Conservation (phyloP, 1,140 invertebrate species). For the Artemia franciscana region DNA sequence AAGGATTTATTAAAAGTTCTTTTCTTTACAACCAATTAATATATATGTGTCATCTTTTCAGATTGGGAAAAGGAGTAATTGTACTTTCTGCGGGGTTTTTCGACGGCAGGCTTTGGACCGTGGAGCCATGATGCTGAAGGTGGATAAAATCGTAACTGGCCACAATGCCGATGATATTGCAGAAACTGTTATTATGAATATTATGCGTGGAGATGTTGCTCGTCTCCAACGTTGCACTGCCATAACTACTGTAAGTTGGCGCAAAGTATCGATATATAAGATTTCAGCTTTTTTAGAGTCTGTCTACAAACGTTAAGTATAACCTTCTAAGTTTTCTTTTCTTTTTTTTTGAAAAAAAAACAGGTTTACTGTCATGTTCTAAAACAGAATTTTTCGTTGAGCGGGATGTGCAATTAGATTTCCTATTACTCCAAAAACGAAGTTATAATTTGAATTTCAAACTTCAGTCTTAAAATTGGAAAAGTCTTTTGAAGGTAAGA, state of each 20-base stretch:
- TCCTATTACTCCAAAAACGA: too few relatives aligned
- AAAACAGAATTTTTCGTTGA: neutral
- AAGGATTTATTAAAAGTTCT: too few relatives aligned
- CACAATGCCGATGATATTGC: slow-evolving; percentile 99
- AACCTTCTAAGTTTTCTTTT: too few relatives aligned
- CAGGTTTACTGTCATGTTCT: neutral
- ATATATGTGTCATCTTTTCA: slow-evolving; percentile 19
- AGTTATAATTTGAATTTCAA: too few relatives aligned
- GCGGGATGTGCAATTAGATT: too few relatives aligned
- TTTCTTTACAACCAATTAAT: too few relatives aligned
- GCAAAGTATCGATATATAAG: too few relatives aligned
- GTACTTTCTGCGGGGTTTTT: slow-evolving; percentile 96
- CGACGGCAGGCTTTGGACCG: slow-evolving; percentile 83
- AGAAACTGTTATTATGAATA: slow-evolving; percentile 95
- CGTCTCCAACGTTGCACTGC: slow-evolving; percentile 71
- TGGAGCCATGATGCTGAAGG: slow-evolving; percentile 61
- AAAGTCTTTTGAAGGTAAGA: too few relatives aligned
- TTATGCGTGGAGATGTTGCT: slow-evolving; percentile 85
- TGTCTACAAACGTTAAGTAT: too few relatives aligned
- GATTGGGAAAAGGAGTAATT: slow-evolving; percentile 94
- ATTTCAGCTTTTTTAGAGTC: too few relatives aligned
- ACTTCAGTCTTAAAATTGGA: too few relatives aligned
- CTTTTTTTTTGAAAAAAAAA: too few relatives aligned
- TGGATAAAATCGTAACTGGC: slow-evolving; percentile 84
- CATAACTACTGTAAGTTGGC: slow-evolving; percentile 46